These are phyloP conservation scores for Perizoma flavofasciatum DNA, from an alignment of 2,888 invertebrate genomes.

Conservation along the genomic window DNA sequence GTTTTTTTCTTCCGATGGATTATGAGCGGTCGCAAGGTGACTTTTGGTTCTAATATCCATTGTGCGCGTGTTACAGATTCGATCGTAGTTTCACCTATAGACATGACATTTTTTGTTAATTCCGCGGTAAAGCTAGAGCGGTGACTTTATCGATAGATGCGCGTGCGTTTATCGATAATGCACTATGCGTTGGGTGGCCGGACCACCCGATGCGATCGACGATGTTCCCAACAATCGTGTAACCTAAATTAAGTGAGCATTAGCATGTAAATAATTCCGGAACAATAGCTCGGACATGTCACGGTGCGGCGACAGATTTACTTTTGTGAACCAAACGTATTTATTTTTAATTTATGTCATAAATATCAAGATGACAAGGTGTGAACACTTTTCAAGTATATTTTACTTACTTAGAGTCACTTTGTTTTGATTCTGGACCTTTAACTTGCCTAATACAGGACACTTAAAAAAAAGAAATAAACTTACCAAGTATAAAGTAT, in stretches of 20 bases:
- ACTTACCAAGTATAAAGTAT: too few relatives aligned
- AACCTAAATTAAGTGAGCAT: slow-evolving; percentile 65
- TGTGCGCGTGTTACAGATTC: slow-evolving; percentile 3
- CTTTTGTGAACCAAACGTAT: slow-evolving; percentile 17
- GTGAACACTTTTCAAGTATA: not conserved
- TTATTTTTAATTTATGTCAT: slow-evolving; percentile 6
- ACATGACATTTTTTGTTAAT: not conserved
- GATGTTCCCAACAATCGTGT: slow-evolving; percentile 37
- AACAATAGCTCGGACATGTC: slow-evolving; percentile 54
- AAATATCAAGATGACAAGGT: slow-evolving; percentile 11
- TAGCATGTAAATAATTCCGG: slow-evolving; percentile 56
- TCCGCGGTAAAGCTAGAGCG: slow-evolving; percentile 56
- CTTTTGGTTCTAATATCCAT: slow-evolving; percentile 10
- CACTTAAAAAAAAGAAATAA: too few relatives aligned
- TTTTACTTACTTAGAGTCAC: too few relatives aligned
- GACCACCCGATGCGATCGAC: slow-evolving; percentile 62
- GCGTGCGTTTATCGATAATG: slow-evolving; percentile 45
- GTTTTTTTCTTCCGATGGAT: not conserved
- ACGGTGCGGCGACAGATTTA: slow-evolving; percentile 37
- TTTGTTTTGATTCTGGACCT: too few relatives aligned
- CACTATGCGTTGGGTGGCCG: slow-evolving; percentile 54
- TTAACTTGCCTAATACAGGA: too few relatives aligned
- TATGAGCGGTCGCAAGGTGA: not conserved
- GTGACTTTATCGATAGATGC: slow-evolving; percentile 58
- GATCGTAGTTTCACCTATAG: not conserved